Conservation (phyloP, 2,113 vertebrate genomes). For the Megaleporinus macrocephalus region DNA sequence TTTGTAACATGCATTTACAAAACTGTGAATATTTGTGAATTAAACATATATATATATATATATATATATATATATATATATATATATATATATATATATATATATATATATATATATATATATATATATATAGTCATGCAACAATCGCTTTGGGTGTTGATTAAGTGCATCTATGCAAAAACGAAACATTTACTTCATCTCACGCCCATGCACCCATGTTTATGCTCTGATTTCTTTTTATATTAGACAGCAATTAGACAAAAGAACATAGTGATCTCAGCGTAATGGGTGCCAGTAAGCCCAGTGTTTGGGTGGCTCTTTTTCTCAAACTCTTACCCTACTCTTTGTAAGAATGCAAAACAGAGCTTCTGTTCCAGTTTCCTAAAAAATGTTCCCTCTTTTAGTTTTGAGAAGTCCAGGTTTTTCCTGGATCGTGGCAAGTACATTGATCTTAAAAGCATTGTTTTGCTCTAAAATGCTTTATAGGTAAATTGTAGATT, state of each 20-base stretch:
- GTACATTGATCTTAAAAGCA: neutral
- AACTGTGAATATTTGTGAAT: constrained; percentile 41
- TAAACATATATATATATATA: constrained; percentile 47
- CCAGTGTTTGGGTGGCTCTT: constrained; percentile 15
- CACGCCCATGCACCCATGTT: neutral
- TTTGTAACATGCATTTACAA: constrained; percentile 19
- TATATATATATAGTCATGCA: constrained; percentile 42
- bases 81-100: constrained; percentile 48
- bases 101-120: constrained; percentile 43
- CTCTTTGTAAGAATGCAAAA: constrained; percentile 9
- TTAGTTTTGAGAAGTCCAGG: neutral
- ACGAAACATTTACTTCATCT: neutral
- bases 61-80: constrained; percentile 44
- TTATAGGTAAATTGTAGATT: neutral
- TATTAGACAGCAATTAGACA: constrained; percentile 14
- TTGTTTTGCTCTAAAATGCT: neutral
- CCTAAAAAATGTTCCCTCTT: neutral
- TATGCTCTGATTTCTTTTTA: constrained; percentile 6
- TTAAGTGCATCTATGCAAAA: constrained; percentile 43
- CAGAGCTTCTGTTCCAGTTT: neutral
- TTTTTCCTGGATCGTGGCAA: neutral
- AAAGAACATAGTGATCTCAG: constrained; percentile 36
- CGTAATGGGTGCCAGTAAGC: constrained; percentile 9
- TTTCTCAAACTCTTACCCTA: neutral
- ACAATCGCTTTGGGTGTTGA: neutral